Percentiles rank a stretch among this genome's conserved stretches.
Evolutionary conservation across 1,140 invertebrate genomes (phyloP).

Genomic region (Drosophila rufa): DNA sequence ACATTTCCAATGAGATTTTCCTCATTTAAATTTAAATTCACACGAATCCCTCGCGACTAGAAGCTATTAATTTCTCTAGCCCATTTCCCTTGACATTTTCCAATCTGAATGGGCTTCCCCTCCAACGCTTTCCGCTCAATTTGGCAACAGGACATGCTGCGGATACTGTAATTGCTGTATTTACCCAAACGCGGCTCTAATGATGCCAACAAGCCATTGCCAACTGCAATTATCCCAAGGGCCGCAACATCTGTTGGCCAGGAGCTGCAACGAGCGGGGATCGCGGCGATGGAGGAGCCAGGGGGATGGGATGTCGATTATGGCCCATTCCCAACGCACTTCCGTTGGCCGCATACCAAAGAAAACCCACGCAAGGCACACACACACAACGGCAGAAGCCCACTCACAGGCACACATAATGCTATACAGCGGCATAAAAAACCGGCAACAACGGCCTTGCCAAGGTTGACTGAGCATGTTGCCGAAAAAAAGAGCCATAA

Average conservation of each 20-base stretch:
- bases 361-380: constrained; percentile 64
- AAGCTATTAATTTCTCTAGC: not conserved
- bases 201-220: constrained; percentile 70
- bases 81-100: constrained; percentile 12
- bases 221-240: constrained; percentile 65
- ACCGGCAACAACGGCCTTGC: constrained; percentile 85
- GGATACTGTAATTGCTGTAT: constrained; percentile 64
- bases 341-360: constrained; percentile 75
- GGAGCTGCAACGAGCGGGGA: constrained; percentile 24
- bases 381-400: constrained; percentile 32
- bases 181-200: constrained; percentile 63
- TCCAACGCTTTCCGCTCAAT: constrained; percentile 67
- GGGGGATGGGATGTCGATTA: constrained; percentile 58
- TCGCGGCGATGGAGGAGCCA: constrained; percentile 25
- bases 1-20: too few species aligned
- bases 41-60: not conserved
- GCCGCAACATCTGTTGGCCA: constrained; percentile 39
- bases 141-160: constrained; percentile 67
- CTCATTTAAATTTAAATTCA: constrained; percentile 1
- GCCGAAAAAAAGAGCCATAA: constrained; percentile 75
- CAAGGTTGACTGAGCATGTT: constrained; percentile 83
- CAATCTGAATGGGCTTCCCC: constrained; percentile 13
- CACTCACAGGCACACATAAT: constrained; percentile 25
- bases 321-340: constrained; percentile 57
- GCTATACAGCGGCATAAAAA: constrained; percentile 56